Conservation (phyloP, 2,797 vertebrate genomes). For the Enteromius mattozi region DNA sequence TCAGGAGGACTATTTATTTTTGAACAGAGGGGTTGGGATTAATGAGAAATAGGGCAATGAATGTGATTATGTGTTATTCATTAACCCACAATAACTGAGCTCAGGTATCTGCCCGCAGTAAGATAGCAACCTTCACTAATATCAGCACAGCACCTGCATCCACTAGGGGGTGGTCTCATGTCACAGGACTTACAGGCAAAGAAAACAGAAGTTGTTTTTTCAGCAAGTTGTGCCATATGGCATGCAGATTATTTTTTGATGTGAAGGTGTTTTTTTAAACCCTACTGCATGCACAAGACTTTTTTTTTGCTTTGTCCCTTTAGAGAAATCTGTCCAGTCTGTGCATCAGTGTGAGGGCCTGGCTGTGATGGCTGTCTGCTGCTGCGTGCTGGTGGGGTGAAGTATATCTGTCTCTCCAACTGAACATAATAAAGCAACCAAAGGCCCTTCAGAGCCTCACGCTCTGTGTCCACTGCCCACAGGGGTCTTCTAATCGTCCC, state of each 20-base stretch:
- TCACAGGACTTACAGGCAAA: conserved; percentile 34
- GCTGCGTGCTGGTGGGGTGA: conserved; percentile 34
- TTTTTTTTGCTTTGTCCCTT: conserved; percentile 30
- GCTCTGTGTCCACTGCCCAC: conserved; percentile 34
- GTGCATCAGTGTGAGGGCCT: conserved; percentile 14
- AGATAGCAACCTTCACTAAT: background rate
- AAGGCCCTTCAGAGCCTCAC: conserved; percentile 29
- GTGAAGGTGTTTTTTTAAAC: background rate
- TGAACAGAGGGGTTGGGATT: conserved; percentile 33
- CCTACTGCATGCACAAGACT: conserved; percentile 7
- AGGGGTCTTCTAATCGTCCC: conserved; percentile 53
- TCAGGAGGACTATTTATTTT: conserved; percentile 51
- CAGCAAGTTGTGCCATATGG: conserved; percentile 26
- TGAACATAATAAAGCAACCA: conserved; percentile 30
- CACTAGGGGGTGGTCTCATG: conserved; percentile 59
- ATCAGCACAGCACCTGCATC: conserved; percentile 14
- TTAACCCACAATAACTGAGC: conserved; percentile 31
- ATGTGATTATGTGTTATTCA: conserved; percentile 46
- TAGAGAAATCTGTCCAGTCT: conserved; percentile 22
- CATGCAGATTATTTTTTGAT: conserved; percentile 34
- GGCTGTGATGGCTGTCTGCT: conserved; percentile 10
- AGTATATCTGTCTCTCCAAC: conserved; percentile 28
- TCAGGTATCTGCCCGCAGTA: background rate
- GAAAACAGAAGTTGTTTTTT: conserved; percentile 37
- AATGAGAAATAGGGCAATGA: conserved; percentile 37